Conservation (phyloP, 2,888 invertebrate genomes). For the Chaetogeoica ovagalla region DNA sequence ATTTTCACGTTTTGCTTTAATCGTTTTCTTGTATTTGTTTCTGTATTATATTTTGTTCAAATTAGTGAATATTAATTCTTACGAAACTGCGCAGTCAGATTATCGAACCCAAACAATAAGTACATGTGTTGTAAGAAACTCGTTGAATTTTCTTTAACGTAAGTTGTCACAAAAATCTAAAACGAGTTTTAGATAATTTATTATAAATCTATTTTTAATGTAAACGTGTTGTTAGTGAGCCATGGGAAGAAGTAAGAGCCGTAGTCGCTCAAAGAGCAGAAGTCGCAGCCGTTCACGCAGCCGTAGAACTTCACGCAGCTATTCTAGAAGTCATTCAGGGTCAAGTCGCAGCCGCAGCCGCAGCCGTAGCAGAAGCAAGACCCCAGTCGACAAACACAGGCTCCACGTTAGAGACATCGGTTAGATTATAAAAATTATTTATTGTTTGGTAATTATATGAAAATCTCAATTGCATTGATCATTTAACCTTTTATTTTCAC, state of each 20-base stretch:
- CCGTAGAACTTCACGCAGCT: slow-evolving; percentile 45
- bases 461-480: not conserved
- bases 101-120: not conserved
- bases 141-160: slow-evolving; percentile 16
- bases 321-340: slow-evolving; percentile 51
- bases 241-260: slow-evolving; percentile 51
- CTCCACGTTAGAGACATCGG: slow-evolving; percentile 55
- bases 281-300: slow-evolving; percentile 52
- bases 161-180: not conserved
- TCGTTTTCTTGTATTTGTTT: not conserved
- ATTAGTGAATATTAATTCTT: not conserved
- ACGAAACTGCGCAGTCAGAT: not conserved
- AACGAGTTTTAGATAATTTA: not conserved
- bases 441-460: not conserved
- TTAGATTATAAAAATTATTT: slow-evolving; percentile 3
- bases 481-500: too few relatives aligned
- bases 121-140: slow-evolving; percentile 45
- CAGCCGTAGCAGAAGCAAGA: slow-evolving; percentile 53
- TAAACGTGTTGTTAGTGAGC: slow-evolving; percentile 11
- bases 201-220: too few relatives aligned
- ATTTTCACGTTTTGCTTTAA: not conserved
- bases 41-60: not conserved
- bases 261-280: slow-evolving; percentile 54
- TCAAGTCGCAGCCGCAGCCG: slow-evolving; percentile 52
- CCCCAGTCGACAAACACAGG: slow-evolving; percentile 54